These are phyloP conservation scores for Apamea anceps DNA, from an alignment of 2,888 invertebrate species.

Conservation along the genomic window DNA sequence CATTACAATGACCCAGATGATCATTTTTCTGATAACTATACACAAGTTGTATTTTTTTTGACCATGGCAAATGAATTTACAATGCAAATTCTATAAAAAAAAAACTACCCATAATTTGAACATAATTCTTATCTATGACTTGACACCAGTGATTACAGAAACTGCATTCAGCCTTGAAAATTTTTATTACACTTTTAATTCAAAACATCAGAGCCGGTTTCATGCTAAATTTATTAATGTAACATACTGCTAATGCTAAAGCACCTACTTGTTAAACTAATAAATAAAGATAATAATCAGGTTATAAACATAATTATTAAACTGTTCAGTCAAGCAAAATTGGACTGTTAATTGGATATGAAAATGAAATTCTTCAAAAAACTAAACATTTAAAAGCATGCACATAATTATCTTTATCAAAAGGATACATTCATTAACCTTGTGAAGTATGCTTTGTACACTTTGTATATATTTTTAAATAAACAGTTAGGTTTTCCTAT, in stretches of 20 bases:
- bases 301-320: constrained; percentile 16
- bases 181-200: not conserved
- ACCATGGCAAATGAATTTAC: not conserved
- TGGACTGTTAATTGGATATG: not conserved
- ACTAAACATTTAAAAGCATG: not conserved
- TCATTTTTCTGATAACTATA: constrained; percentile 57
- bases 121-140: not conserved
- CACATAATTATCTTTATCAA: not conserved
- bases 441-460: not conserved
- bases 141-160: constrained; percentile 11
- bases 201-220: not conserved
- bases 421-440: not conserved
- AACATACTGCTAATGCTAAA: not conserved
- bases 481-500: not conserved
- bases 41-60: constrained; percentile 15
- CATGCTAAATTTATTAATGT: not conserved
- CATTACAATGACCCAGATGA: constrained; percentile 63
- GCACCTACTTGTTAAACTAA: constrained; percentile 10
- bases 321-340: constrained; percentile 22
- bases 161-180: constrained; percentile 14
- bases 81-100: not conserved
- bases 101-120: not conserved
- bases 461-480: not conserved
- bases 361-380: not conserved
- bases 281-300: constrained; percentile 26